Conservation (phyloP, 1,140 invertebrate species). For the Aphidius gifuensis region DNA sequence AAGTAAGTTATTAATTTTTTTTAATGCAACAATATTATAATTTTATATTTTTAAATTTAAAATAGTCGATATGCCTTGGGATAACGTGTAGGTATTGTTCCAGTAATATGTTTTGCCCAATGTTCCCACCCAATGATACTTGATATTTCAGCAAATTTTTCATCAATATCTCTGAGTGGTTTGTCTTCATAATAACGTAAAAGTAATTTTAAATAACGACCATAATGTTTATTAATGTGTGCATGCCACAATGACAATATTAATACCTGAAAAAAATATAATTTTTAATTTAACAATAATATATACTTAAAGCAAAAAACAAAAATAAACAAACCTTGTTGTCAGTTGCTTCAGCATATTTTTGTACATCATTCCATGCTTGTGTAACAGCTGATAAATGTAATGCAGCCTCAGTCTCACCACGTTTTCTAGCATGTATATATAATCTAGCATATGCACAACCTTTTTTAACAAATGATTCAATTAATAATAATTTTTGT, state of each 20-base stretch:
- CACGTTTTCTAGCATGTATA: constrained; percentile 46
- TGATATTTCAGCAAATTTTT: constrained; percentile 67
- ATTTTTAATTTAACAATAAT: constrained; percentile 18
- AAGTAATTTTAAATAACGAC: constrained; percentile 74
- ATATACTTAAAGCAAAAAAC: constrained; percentile 22
- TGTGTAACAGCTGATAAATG: constrained; percentile 59
- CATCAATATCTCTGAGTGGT: constrained; percentile 69
- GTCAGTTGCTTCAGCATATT: constrained; percentile 77
- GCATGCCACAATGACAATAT: constrained; percentile 80
- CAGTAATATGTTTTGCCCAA: constrained; percentile 57
- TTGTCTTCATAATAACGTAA: constrained; percentile 78
- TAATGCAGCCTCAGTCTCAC: constrained; percentile 41
- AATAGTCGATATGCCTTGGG: constrained; percentile 65
- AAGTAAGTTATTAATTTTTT: too few species aligned
- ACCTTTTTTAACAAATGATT: constrained; percentile 74
- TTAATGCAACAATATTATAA: too few species aligned
- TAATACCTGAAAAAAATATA: constrained; percentile 58
- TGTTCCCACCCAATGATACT: constrained; percentile 68
- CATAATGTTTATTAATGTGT: constrained; percentile 72
- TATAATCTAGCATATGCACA: constrained; percentile 68
- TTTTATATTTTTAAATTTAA: constrained; percentile 42
- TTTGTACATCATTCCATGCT: constrained; percentile 70
- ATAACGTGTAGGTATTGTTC: constrained; percentile 63
- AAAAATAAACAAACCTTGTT: constrained; percentile 59
- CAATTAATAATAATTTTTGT: constrained; percentile 72